Percentiles rank a stretch among this genome's conserved stretches.
These are phyloP conservation scores for Aeoliscus strigatus DNA, from an alignment of 2,797 vertebrate genomes.

Conservation along the genomic window DNA sequence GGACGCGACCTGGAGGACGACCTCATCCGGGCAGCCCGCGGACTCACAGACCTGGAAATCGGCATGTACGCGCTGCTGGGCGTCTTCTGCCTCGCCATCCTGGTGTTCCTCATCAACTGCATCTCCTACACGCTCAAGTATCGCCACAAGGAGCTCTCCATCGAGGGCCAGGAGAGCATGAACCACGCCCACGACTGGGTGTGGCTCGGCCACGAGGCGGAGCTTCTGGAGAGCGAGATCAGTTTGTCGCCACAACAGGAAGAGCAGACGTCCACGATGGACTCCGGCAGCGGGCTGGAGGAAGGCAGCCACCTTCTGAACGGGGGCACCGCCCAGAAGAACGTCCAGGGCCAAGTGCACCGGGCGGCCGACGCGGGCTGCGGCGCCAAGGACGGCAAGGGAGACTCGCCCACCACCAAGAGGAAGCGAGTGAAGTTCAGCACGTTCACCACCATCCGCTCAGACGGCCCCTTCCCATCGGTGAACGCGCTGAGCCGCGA, in stretches of 20 bases:
- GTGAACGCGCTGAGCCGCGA: conserved; percentile 78
- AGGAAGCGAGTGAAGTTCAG: conserved; percentile 94
- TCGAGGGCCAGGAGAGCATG: conserved; percentile 83
- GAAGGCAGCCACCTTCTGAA: conserved; percentile 84
- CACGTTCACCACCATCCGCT: conserved; percentile 86
- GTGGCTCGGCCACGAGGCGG: conserved; percentile 90
- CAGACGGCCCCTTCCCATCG: conserved; percentile 76
- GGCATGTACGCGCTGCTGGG: conserved; percentile 97
- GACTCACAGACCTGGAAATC: conserved; percentile 91
- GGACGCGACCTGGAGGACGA: conserved; percentile 77
- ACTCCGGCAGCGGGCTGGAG: conserved; percentile 76
- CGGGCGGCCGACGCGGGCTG: conserved; percentile 63
- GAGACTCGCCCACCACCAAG: conserved; percentile 85
- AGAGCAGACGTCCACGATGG: conserved; percentile 83
- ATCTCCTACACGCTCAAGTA: conserved; percentile 92
- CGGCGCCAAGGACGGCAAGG: conserved; percentile 73
- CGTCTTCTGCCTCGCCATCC: conserved; percentile 94
- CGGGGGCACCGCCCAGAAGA: conserved; percentile 76
- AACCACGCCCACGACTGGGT: conserved; percentile 97
- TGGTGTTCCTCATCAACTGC: conserved; percentile 96
- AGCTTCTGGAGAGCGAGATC: conserved; percentile 82
- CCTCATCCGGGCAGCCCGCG: conserved; percentile 75
- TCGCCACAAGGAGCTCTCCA: conserved; percentile 88
- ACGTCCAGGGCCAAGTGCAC: conserved; percentile 77
- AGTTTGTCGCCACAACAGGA: conserved; percentile 78